These are phyloP conservation scores for Dufourea novaeangliae DNA, from an alignment of 1,140 invertebrate species.

Conservation along the genomic window DNA sequence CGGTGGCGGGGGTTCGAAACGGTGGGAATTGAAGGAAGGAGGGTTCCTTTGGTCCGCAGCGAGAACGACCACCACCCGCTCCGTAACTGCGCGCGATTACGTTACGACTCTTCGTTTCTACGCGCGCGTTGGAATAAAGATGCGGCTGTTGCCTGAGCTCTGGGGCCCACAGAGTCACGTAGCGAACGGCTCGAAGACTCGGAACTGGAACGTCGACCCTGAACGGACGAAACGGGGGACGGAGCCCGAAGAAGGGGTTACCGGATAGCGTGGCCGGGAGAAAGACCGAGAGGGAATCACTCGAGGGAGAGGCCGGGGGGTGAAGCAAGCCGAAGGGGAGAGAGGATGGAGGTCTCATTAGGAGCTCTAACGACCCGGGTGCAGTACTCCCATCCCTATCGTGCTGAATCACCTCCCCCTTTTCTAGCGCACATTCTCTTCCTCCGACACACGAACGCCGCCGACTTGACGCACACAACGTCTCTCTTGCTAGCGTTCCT, in stretches of 20 bases:
- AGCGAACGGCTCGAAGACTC: constrained; percentile 38
- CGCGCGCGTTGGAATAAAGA: constrained; percentile 53
- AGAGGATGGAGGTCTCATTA: constrained; percentile 65
- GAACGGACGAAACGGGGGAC: constrained; percentile 22
- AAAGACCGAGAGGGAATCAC: not conserved
- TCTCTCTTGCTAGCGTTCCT: constrained; percentile 56
- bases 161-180: not conserved
- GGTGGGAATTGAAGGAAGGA: not conserved
- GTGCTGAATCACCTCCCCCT: constrained; percentile 72
- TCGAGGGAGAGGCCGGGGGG: constrained; percentile 9
- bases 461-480: constrained; percentile 59
- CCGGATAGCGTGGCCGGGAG: constrained; percentile 28
- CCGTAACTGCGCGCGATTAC: constrained; percentile 63
- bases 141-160: constrained; percentile 24
- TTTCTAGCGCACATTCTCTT: constrained; percentile 59
- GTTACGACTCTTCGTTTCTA: constrained; percentile 52
- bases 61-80: constrained; percentile 39
- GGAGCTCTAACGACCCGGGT: constrained; percentile 70
- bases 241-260: constrained; percentile 44
- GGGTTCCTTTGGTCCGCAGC: not conserved
- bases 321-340: constrained; percentile 37
- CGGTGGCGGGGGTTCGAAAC: not conserved
- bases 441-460: constrained; percentile 61
- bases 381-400: constrained; percentile 71
- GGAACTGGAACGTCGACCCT: constrained; percentile 41